A percentile compares a stretch with the other conserved stretches of the same genome.
Evolutionary conservation across 1,140 invertebrate species (phyloP).

Genomic region (Bradynema listronoti): DNA sequence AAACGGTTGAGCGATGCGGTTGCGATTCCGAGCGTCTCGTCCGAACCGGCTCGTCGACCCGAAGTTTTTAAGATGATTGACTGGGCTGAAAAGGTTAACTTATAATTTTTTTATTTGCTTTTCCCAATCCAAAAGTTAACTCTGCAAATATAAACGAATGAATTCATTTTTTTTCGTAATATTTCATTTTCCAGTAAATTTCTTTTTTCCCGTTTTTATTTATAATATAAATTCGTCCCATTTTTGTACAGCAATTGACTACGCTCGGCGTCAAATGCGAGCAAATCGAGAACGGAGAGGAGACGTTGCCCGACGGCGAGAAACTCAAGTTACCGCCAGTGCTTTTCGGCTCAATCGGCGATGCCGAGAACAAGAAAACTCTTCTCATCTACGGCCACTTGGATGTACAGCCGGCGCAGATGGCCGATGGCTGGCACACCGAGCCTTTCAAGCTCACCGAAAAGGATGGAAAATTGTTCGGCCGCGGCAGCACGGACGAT

Average conservation of each 20-base stretch:
- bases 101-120: conserved; percentile 8
- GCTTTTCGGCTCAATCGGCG: conserved; percentile 75
- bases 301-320: conserved; percentile 69
- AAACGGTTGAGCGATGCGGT: conserved; percentile 75
- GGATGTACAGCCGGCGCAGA: conserved; percentile 84
- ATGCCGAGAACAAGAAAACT: conserved; percentile 73
- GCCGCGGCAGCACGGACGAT: conserved; percentile 84
- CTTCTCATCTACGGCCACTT: conserved; percentile 91
- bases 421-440: conserved; percentile 64
- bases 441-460: conserved; percentile 85
- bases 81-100: conserved; percentile 66
- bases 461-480: conserved; percentile 81
- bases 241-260: conserved; percentile 66
- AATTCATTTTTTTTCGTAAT: too few species aligned
- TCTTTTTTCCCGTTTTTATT: too few species aligned
- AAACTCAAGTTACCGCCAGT: conserved; percentile 77
- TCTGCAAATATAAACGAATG: too few species aligned
- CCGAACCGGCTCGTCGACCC: conserved; percentile 69
- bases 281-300: conserved; percentile 72
- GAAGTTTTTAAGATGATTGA: conserved; percentile 74
- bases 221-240: too few species aligned
- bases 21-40: conserved; percentile 88
- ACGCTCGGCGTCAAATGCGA: conserved; percentile 71
- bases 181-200: too few species aligned
- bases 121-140: too few species aligned